Conservation (phyloP, 2,113 vertebrate genomes). For the Mellivora capensis region DNA sequence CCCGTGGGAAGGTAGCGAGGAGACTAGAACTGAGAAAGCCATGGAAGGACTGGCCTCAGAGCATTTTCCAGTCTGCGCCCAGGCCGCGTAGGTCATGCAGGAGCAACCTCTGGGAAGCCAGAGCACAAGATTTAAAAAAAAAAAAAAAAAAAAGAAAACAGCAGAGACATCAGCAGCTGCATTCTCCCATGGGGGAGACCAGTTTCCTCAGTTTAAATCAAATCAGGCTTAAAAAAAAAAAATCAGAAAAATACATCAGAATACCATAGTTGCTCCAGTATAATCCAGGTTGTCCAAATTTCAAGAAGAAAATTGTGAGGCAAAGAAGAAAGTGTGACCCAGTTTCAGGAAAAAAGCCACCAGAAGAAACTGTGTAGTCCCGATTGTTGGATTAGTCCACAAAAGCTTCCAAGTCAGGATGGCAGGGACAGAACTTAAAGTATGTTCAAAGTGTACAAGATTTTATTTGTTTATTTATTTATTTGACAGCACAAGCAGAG, state of each 20-base stretch:
- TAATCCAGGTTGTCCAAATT: background rate
- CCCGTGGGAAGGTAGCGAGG: background rate
- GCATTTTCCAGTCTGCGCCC: accelerated
- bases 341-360: background rate
- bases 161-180: background rate
- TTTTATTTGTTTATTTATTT: no score
- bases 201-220: background rate
- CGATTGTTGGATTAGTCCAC: background rate
- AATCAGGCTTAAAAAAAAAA: background rate
- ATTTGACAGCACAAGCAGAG: background rate
- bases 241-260: background rate
- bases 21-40: background rate
- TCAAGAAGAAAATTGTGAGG: background rate
- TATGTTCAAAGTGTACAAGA: background rate
- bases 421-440: background rate
- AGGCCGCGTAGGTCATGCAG: accelerated
- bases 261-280: background rate
- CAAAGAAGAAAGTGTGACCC: background rate
- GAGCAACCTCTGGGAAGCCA: background rate
- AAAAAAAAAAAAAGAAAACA: background rate
- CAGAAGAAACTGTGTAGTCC: background rate
- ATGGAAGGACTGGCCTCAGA: background rate
- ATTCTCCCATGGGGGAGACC: background rate
- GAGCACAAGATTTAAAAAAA: background rate
- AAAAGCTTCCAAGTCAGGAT: background rate